Conservation (phyloP, 2,797 vertebrate species). For the Tachyglossus aculeatus region DNA sequence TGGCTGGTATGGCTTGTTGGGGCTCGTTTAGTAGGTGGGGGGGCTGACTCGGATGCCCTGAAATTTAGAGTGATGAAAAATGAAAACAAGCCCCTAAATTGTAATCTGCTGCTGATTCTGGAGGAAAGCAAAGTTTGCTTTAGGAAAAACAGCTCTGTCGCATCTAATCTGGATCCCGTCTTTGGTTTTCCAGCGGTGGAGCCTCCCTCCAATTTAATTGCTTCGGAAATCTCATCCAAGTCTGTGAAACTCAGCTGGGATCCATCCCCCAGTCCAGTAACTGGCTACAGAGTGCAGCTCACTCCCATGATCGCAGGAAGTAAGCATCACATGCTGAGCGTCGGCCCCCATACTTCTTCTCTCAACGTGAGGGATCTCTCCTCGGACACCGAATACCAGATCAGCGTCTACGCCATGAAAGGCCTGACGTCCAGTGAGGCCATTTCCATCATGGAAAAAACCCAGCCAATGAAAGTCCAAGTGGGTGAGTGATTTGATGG, state of each 20-base stretch:
- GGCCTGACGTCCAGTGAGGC: constrained; percentile 88
- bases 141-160: not conserved
- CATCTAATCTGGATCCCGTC: constrained; percentile 17
- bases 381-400: constrained; percentile 89
- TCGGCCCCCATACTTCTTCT: constrained; percentile 80
- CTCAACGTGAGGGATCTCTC: constrained; percentile 86
- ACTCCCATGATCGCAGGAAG: constrained; percentile 84
- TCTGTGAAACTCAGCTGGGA: constrained; percentile 87
- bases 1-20: too few relatives aligned
- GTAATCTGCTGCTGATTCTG: too few relatives aligned
- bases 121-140: not conserved
- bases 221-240: constrained; percentile 88
- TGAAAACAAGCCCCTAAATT: too few relatives aligned
- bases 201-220: constrained; percentile 85
- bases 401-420: constrained; percentile 87
- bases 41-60: too few relatives aligned
- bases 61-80: too few relatives aligned
- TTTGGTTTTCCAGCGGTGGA: constrained; percentile 81
- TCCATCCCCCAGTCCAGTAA: constrained; percentile 82
- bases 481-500: constrained; percentile 80
- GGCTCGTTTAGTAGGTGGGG: too few relatives aligned
- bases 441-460: constrained; percentile 84
- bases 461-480: constrained; percentile 85
- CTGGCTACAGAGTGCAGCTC: constrained; percentile 88
- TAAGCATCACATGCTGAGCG: constrained; percentile 84